Conservation (phyloP, 2,797 vertebrate species). For the Thunnus albacares region DNA sequence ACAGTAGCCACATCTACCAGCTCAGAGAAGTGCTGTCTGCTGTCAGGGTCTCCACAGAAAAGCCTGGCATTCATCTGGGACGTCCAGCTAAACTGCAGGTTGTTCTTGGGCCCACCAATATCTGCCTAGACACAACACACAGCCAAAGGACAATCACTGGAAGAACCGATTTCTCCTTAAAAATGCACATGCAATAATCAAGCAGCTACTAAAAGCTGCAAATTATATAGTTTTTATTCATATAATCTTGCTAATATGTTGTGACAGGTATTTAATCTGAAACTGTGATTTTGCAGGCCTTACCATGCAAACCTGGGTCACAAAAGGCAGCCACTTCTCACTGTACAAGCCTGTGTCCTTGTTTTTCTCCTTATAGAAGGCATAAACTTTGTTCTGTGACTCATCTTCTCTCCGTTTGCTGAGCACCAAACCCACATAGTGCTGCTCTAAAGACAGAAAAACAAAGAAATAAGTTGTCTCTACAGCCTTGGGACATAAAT, state of each 20-base stretch:
- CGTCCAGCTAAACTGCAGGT: slow-evolving; percentile 81
- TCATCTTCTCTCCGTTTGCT: background rate
- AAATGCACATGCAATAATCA: background rate
- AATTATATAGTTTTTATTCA: background rate
- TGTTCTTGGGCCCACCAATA: slow-evolving; percentile 73
- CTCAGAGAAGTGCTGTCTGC: slow-evolving; percentile 66
- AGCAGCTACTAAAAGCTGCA: too few relatives aligned
- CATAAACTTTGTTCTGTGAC: slow-evolving; percentile 73
- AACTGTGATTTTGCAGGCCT: slow-evolving; percentile 14
- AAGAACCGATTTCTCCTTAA: background rate
- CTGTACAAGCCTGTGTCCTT: background rate
- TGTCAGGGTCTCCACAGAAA: slow-evolving; percentile 71
- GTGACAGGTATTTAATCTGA: background rate
- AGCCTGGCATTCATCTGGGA: slow-evolving; percentile 82
- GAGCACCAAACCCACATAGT: slow-evolving; percentile 74
- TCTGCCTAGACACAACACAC: slow-evolving; percentile 74
- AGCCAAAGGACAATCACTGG: background rate
- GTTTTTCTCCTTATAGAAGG: slow-evolving; percentile 80
- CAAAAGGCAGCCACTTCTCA: slow-evolving; percentile 74
- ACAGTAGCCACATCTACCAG: slow-evolving; percentile 76
- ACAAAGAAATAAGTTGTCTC: background rate
- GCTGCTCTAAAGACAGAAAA: slow-evolving; percentile 69
- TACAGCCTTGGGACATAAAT: background rate
- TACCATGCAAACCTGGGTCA: slow-evolving; percentile 84
- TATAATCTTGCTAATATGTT: background rate